Evolutionary conservation across 2,113 vertebrate species (phyloP), one percentile per base, ranked within the genome.

Genomic region (Atherinomorus stipes): DNA sequence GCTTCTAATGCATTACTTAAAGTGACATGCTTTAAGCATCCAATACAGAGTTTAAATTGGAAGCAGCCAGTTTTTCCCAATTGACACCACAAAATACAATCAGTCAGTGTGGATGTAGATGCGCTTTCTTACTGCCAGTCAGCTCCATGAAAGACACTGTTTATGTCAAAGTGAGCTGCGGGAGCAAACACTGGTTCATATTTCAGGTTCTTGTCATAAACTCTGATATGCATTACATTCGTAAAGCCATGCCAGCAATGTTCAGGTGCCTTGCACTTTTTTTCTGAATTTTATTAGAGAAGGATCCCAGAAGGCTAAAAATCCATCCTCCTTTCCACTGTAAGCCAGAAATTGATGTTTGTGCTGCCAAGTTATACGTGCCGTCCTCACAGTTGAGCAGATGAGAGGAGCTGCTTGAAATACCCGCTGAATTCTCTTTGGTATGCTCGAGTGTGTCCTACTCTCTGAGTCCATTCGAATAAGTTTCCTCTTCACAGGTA

Each of bases 281-380:
- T 79, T 52, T 69, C 49, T 78, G 76, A 83, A 76, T 90, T 88
- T 80, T 83, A 85, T 89, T 80, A 79, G 69, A 42, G 22, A 67
- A 74, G 71, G 57, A 81, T 91, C 84, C 88, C 87, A 88, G 78
- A 87, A 88, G 81, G 72, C 63, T 74, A 72, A 79, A 81, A 88
- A 84, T 86, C 82, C 61, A 85, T 85, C 84, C 81, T 85, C 45
- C 71, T 84, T 83, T 85, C 51, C 79, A 73, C 85, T 79, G 75
- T 86, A 84, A 86, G 86, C 70, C 78, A 81, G 81, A 89, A 86
- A 89, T 88, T 82, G 79, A 86, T 90, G 86, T 90, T 89, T 90
- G 83, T 31, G 74, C 86, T 84, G 74, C 78, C 62, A 80, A 87
- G 82, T 89, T 84, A 80, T 82, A 87, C 74, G 78, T 85, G 77